Base-by-base conservation (phyloP, 1,140 invertebrate species). In the Zelostemma sp. region DNA sequence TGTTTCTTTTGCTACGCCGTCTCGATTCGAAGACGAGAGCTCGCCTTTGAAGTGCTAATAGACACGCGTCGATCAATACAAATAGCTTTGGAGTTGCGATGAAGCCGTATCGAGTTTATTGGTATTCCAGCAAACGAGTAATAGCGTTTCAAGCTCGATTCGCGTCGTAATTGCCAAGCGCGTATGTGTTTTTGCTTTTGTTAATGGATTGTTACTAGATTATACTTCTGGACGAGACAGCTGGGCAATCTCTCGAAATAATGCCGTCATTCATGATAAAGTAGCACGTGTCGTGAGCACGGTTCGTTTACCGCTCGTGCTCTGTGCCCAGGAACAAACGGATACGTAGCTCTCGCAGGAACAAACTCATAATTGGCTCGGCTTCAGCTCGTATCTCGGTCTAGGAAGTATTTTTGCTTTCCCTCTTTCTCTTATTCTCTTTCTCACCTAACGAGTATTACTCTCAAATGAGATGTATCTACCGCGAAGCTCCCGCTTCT, bases 201-300 rank as follows among this genome's bases (percentile, higher is more conserved):
- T n/a, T 35, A n/a, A 35, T 35, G 33, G 33, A 35, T 35, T 35
- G 3, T 35, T 35, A 35, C 33, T 35, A 35, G 33, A 35, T 35
- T 9, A 35, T 8, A 8, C 21, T 8, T 3, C 3, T 3, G 21
- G 21, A 25, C 21, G 8, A 25, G 21, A 25, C 21, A 3, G 21
- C 3, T 8, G n/a, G n/a, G n/a, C n/a, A n/a, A n/a, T 8, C 8
- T 25, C 21, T 50, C 40, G 21, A 8, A 19, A 68, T 51, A 68
- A 53, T 56, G 46, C 40, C 56, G 56, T 56, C 67, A 63, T 69
- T 69, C 56, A 69, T 64, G 59, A 69, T 69, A 49, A 43, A 16
- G 21, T 15, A 58, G 59, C 66, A 63, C 66, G 59, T 68, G 66
- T 61, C 64, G 47, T 57, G 56, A 50, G 46, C 51, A 57, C 38